phyloP scores from a whole-genome alignment of 2,888 invertebrate species.

The Lamellibrachia satsuma region DNA sequence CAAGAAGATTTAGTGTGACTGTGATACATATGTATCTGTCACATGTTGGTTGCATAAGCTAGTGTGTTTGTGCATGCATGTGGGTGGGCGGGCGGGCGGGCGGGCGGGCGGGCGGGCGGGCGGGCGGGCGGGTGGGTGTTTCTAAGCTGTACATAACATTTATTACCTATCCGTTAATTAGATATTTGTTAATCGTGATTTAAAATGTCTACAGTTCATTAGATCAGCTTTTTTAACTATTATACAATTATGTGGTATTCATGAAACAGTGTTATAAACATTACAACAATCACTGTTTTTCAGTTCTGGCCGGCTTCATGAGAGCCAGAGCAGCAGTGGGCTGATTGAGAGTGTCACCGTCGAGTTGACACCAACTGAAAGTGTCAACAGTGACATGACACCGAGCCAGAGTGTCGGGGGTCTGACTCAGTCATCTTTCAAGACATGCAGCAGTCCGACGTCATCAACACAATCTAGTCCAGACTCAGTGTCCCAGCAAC shows the following conservation, averaged over 20 bases:
- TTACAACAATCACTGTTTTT: background rate
- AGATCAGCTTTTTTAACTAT: background rate
- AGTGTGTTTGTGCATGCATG: no score
- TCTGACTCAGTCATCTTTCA: slow-evolving; percentile 55
- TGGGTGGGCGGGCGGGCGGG: background rate
- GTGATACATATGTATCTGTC: background rate
- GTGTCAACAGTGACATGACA: slow-evolving; percentile 13
- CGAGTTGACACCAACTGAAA: background rate
- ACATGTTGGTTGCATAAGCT: background rate
- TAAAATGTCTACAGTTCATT: background rate
- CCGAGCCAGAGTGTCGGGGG: slow-evolving; percentile 32
- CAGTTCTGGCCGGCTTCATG: slow-evolving; percentile 25
- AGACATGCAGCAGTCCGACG: slow-evolving; percentile 61
- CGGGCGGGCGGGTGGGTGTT: background rate
- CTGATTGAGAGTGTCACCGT: background rate
- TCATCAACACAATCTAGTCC: slow-evolving; percentile 73
- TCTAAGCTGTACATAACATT: background rate
- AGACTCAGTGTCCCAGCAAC: background rate
- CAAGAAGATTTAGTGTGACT: background rate
- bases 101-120: background rate
- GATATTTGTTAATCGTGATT: background rate
- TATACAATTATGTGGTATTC: background rate
- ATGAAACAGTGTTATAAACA: background rate
- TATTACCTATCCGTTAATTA: background rate
- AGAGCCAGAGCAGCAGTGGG: slow-evolving; percentile 48